Evolutionary conservation across 1,140 invertebrate species (phyloP), one percentile per base, ranked within the genome.

Genomic region (Prorops nasuta): DNA sequence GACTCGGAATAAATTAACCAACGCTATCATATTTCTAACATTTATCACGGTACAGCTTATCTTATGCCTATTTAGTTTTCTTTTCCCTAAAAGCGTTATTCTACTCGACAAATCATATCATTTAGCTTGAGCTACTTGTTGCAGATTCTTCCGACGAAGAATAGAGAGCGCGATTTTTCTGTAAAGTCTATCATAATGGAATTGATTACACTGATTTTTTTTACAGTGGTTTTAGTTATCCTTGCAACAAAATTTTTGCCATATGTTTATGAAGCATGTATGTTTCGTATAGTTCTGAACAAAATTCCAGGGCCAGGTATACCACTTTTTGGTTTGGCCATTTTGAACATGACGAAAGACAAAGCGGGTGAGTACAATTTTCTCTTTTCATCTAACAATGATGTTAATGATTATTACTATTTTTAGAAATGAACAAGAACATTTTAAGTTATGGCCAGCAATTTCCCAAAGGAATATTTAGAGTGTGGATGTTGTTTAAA

Each of bases 281-380:
- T 42, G 15, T 56, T 47, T 41, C 37, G 50, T 14, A 39, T 24
- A 0, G 28, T 14, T 3, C 12, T 60, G 15, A 58, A 61, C 36
- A 52, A 53, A 53, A 52, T 61, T 32, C 59, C 59, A 1, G 52
- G 59, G 21, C 55, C 55, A 10, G 21, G 19, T 8, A 31, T 40
- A 19, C 62, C 62, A 2, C 50, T 56, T 32, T 49, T 62, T 16
- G 60, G 62, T 21, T 24, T 58, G 15, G 12, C 35, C 8, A 40
- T 54, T n/a, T 6, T 28, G 24, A 6, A 28, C 24, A 14, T 49
- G 18, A 10, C 54, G 1, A 17, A 8, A 3, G 58, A 38, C 34
- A 14, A 54, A 8, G 32, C 49, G 8, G 35, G n/a, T 19, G 50
- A 66, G 64, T 61, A 51, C 24, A 38, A 18, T 58, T 80, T n/a